phyloP scores from a whole-genome alignment of 2,888 invertebrate species.

The Rhyacophila evoluta region DNA sequence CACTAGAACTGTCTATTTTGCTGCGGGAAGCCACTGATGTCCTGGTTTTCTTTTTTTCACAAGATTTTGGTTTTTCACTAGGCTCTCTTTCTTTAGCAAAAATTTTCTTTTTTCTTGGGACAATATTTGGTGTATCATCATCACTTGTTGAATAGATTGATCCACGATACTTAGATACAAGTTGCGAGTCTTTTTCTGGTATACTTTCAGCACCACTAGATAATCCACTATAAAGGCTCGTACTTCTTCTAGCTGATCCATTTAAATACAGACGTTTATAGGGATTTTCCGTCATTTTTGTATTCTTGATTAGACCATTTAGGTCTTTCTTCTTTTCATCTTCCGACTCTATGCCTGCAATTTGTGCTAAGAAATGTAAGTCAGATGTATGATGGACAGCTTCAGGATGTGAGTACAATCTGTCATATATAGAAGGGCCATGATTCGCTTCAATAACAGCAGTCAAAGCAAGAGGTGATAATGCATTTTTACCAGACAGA shows the following conservation, averaged over 20 bases:
- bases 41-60: constrained; percentile 68
- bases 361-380: constrained; percentile 76
- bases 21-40: constrained; percentile 64
- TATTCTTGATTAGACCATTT: constrained; percentile 74
- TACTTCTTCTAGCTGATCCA: constrained; percentile 76
- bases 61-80: constrained; percentile 63
- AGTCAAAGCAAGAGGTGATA: constrained; percentile 71
- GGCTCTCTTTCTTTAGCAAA: constrained; percentile 64
- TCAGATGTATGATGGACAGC: constrained; percentile 77
- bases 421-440: constrained; percentile 91
- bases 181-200: constrained; percentile 58
- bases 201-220: constrained; percentile 68
- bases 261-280: constrained; percentile 84
- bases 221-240: constrained; percentile 74
- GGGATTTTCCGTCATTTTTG: constrained; percentile 72
- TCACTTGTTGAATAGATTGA: constrained; percentile 72
- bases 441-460: constrained; percentile 91
- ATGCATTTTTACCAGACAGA: constrained; percentile 70
- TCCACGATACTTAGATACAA: constrained; percentile 60
- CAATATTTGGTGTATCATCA: constrained; percentile 67
- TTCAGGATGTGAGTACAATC: constrained; percentile 81
- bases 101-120: constrained; percentile 67
- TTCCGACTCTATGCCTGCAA: constrained; percentile 73
- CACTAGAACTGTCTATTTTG: constrained; percentile 73
- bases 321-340: constrained; percentile 77